Base-by-base conservation (phyloP, 2,113 vertebrate species). In the Semnornis frantzii region DNA sequence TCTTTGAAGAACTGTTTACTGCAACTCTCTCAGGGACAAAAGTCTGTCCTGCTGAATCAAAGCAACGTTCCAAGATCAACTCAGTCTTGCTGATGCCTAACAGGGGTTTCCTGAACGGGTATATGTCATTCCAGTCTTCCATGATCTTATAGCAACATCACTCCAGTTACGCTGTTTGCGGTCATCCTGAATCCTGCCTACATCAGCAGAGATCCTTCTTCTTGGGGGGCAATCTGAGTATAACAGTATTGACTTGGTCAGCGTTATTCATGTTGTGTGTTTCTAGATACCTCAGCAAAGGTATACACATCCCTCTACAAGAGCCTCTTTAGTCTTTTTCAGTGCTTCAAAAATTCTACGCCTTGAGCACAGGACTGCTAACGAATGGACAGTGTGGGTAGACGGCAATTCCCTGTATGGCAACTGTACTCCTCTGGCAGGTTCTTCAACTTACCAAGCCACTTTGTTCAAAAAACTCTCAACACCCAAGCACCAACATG, bases 281-380 rank as follows among this genome's bases (percentile, higher is more conserved):
- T 82, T 73, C 50, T 62, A 33, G 55, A 18, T n/a, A 73, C 8
- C 12, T 34, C n/a, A 58, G 8, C 12, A 42, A 60, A 77, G 65
- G 19, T 34, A 44, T 15, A 11, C 15, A 44, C 17, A 11, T 17
- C 54, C 15, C 7, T 39, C 12, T 7, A 31, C 24, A 62, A 5
- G 15, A 62, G 10, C 21, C 17, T 69, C 39, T 60, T 71, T 17
- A 10, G 44, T 2, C 1, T 44, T 60, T 20, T 17, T 74, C 85
- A 64, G 24, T 0, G 2, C n/a, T 78, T 46, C 24, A 74, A 55
- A n/a, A 68, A 21, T 16, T 39, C n/a, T 13, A 28, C 0, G 8
- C 6, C 34, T 21, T 37, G 34, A 59, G 31, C 31, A 17, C 0
- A 0, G 21, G 9, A 11, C 44, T 44, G 5, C 18, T 50, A 19